Conservation (phyloP, 2,888 invertebrate species). For the Watsonalla cultraria region DNA sequence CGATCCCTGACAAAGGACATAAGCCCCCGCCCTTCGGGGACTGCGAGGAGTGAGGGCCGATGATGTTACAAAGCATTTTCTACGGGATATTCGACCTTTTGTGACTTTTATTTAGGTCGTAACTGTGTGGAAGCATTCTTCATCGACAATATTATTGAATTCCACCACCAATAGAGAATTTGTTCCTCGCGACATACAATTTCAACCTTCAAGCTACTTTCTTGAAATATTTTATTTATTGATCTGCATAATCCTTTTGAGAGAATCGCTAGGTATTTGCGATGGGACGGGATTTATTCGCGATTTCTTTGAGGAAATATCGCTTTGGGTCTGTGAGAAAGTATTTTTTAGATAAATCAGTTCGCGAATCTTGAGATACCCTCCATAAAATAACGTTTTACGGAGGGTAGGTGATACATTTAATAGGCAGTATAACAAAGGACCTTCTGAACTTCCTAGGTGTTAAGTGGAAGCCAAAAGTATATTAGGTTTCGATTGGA, state of each 20-base stretch:
- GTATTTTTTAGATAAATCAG: not conserved
- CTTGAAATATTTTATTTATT: conserved; percentile 47
- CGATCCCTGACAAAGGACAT: conserved; percentile 3
- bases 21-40: conserved; percentile 7
- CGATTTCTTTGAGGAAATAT: not conserved
- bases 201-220: conserved; percentile 33
- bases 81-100: conserved; percentile 23
- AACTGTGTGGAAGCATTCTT: conserved; percentile 27
- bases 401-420: not conserved
- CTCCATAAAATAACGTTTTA: not conserved
- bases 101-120: conserved; percentile 24
- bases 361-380: not conserved
- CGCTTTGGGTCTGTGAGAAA: not conserved
- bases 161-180: conserved; percentile 33
- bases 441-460: not conserved
- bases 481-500: not conserved
- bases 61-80: conserved; percentile 24
- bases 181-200: conserved; percentile 38
- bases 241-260: conserved; percentile 44
- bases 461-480: not conserved
- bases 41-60: not conserved
- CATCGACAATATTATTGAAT: conserved; percentile 54
- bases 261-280: conserved; percentile 26
- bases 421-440: not conserved
- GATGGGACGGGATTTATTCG: conserved; percentile 15